Evolutionary conservation across 2,888 invertebrate species (phyloP).

Genomic region (Luperina nickerlii): DNA sequence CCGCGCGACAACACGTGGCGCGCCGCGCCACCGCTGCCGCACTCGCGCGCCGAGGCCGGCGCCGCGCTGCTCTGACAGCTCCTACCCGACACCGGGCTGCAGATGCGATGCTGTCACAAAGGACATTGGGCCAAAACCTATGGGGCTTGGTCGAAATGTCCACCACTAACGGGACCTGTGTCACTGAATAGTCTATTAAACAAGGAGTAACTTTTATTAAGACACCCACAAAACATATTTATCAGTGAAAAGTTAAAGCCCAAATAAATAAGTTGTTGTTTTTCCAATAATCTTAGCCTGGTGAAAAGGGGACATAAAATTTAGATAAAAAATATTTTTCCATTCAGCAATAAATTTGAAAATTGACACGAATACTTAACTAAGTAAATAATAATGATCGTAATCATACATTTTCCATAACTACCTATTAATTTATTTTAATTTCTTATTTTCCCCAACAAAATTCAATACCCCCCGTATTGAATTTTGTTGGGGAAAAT

Average conservation of each 20-base stretch:
- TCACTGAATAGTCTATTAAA: not conserved
- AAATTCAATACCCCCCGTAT: too few species aligned
- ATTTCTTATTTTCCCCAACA: too few species aligned
- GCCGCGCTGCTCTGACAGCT: constrained; percentile 93
- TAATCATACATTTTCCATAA: not conserved
- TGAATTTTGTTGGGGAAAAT: not conserved
- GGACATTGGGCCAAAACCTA: not conserved
- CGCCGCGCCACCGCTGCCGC: constrained; percentile 94
- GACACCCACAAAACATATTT: not conserved
- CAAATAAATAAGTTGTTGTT: not conserved
- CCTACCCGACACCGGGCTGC: not conserved
- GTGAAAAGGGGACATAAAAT: not conserved
- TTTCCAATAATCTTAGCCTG: not conserved
- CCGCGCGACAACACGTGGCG: constrained; percentile 94
- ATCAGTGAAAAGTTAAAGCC: not conserved
- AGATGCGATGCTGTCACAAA: constrained; percentile 6
- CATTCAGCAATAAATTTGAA: not conserved
- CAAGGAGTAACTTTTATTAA: not conserved
- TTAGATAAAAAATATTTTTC: not conserved
- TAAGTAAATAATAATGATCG: not conserved
- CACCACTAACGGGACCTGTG: not conserved
- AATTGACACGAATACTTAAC: not conserved
- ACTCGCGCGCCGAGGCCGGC: constrained; percentile 96
- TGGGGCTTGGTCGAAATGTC: constrained; percentile 9
- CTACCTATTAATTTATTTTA: too few species aligned